Evolutionary conservation across 2,797 vertebrate genomes (phyloP).

Genomic region (Dendrocincla fuliginosa): DNA sequence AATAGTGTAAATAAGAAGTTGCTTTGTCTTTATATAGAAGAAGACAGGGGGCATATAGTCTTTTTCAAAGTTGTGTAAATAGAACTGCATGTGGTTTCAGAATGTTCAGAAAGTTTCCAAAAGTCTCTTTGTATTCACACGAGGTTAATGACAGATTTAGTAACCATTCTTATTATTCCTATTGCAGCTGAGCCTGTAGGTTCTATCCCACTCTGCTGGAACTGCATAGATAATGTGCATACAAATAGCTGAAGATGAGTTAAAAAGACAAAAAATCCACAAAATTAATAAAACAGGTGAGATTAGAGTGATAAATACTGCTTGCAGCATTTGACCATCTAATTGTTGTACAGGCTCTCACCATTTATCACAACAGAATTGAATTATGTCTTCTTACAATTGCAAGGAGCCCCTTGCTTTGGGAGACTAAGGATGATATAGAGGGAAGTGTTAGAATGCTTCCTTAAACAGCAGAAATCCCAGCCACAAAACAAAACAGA

Average conservation of each 20-base stretch:
- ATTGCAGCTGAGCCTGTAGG: background rate
- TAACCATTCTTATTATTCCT: conserved; percentile 20
- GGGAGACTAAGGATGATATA: background rate
- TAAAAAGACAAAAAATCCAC: background rate
- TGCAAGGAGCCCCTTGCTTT: rapidly evolving
- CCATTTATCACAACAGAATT: background rate
- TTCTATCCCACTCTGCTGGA: conserved; percentile 11
- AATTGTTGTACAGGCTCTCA: background rate
- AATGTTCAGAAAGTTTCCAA: conserved; percentile 27
- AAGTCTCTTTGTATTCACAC: conserved; percentile 26
- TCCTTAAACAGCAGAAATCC: background rate
- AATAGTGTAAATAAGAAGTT: conserved; percentile 8
- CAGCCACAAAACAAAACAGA: background rate
- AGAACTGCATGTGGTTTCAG: conserved; percentile 55
- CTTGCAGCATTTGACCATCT: background rate
- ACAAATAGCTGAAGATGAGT: background rate
- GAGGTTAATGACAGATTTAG: conserved; percentile 62
- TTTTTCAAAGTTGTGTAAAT: conserved; percentile 32
- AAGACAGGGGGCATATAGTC: background rate
- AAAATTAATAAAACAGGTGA: background rate
- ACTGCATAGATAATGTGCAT: background rate
- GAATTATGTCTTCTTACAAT: background rate
- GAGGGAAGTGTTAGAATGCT: background rate
- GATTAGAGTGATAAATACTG: background rate
- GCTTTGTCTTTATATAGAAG: conserved; percentile 5